Evolutionary conservation across 2,797 vertebrate species (phyloP).

Genomic region (Coendou prehensilis): DNA sequence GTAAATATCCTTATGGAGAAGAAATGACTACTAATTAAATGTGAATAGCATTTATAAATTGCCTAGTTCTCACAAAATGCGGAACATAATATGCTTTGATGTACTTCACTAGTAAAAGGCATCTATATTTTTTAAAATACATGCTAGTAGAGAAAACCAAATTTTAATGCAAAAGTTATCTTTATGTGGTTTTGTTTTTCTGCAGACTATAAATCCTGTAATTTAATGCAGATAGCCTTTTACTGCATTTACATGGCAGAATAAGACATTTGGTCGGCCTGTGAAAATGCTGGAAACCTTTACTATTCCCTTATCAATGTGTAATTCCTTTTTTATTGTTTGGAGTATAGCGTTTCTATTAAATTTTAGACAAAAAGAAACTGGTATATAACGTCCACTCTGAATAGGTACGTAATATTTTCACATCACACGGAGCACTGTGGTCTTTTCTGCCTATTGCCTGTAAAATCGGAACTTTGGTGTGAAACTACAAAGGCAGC

Average conservation of each 20-base stretch:
- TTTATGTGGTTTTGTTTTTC: conserved; percentile 75
- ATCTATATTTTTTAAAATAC: conserved; percentile 74
- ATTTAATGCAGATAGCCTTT: conserved; percentile 73
- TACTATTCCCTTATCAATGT: conserved; percentile 46
- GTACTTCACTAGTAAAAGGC: conserved; percentile 79
- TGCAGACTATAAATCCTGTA: conserved; percentile 81
- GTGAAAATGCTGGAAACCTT: conserved; percentile 75
- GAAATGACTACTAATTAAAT: conserved; percentile 94
- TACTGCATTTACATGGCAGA: conserved; percentile 79
- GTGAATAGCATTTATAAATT: conserved; percentile 91
- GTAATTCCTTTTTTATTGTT: conserved; percentile 79
- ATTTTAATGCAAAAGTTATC: conserved; percentile 80
- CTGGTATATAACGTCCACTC: conserved; percentile 54
- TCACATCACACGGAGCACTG: conserved; percentile 14
- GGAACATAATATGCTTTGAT: conserved; percentile 80
- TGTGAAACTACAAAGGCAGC: conserved; percentile 64
- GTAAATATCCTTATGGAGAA: conserved; percentile 95
- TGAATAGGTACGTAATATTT: conserved; percentile 65
- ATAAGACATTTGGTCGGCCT: conserved; percentile 74
- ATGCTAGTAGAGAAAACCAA: conserved; percentile 65
- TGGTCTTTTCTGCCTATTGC: conserved; percentile 45
- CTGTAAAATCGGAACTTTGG: conserved; percentile 60
- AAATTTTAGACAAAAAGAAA: conserved; percentile 74
- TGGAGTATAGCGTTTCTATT: conserved; percentile 72
- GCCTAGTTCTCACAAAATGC: conserved; percentile 84